phyloP scores from a whole-genome alignment of 2,888 invertebrate species.

The Cheilosia impressa region DNA sequence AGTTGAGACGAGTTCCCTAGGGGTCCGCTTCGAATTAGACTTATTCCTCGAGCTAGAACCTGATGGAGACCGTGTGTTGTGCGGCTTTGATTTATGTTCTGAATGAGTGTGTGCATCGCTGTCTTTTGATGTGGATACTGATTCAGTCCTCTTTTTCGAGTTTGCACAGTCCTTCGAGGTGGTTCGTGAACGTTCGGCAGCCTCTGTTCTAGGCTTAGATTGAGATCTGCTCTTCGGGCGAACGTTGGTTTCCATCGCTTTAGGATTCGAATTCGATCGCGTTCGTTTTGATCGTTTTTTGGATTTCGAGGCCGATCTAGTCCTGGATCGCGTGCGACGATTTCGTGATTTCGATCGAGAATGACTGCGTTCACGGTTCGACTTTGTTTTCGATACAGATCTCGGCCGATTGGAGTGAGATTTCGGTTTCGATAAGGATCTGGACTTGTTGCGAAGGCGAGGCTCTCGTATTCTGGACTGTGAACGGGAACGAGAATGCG shows the following conservation, averaged over 20 bases:
- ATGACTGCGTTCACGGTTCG: conserved; percentile 69
- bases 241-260: neutral
- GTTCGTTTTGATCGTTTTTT: conserved; percentile 27
- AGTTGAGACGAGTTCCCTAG: conserved; percentile 62
- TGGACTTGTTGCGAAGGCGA: conserved; percentile 44
- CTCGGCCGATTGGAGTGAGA: conserved; percentile 47
- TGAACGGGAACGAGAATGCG: conserved; percentile 77
- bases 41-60: conserved; percentile 29
- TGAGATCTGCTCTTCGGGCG: conserved; percentile 37
- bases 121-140: conserved; percentile 34
- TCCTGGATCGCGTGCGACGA: conserved; percentile 32
- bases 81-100: conserved; percentile 30
- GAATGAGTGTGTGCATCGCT: conserved; percentile 9
- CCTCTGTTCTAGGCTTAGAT: conserved; percentile 11
- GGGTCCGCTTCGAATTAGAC: conserved; percentile 9
- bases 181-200: neutral
- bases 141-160: conserved; percentile 24
- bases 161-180: conserved; percentile 4
- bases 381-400: conserved; percentile 51
- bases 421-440: conserved; percentile 45
- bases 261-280: conserved; percentile 17
- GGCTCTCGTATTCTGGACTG: conserved; percentile 66
- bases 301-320: conserved; percentile 35
- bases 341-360: conserved; percentile 63
- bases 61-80: conserved; percentile 32